Conservation (phyloP, 2,797 vertebrate species). For the Xenentodon cancila region DNA sequence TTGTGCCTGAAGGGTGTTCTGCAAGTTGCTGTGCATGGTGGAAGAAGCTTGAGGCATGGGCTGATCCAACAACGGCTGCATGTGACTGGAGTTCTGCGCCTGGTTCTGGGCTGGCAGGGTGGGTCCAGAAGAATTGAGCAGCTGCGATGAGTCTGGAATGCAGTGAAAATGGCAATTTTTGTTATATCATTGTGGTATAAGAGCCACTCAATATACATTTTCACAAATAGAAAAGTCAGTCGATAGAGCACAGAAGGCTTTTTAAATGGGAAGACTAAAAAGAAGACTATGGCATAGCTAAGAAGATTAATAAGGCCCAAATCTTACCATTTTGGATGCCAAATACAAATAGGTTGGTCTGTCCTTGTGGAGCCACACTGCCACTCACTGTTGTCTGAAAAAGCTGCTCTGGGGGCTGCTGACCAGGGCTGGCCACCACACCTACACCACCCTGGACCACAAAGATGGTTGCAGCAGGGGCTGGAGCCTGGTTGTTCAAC, state of each 20-base stretch:
- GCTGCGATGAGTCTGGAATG: conserved; percentile 88
- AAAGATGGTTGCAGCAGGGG: conserved; percentile 86
- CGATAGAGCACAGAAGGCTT: too few relatives aligned
- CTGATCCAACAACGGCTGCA: conserved; percentile 91
- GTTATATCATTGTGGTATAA: too few relatives aligned
- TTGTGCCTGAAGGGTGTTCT: conserved; percentile 74
- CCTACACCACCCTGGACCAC: conserved; percentile 88
- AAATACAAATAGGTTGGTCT: conserved; percentile 94
- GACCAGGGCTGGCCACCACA: conserved; percentile 81
- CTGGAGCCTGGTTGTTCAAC: conserved; percentile 84
- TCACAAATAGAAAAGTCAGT: too few relatives aligned
- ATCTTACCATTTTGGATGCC: conserved; percentile 95
- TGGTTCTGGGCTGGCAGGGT: conserved; percentile 88
- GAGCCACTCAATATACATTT: too few relatives aligned
- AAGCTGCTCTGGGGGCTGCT: conserved; percentile 86
- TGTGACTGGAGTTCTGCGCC: conserved; percentile 85
- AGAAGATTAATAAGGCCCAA: background rate
- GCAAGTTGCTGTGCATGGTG: conserved; percentile 75
- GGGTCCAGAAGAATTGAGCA: conserved; percentile 87
- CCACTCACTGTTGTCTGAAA: conserved; percentile 89
- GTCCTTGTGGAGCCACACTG: conserved; percentile 87
- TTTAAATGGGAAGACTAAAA: too few relatives aligned
- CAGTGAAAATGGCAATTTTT: conserved; percentile 13
- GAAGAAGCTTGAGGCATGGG: conserved; percentile 85
- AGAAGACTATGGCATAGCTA: background rate